Conservation (phyloP, 2,888 invertebrate species). For the Aleiodes alternator region DNA sequence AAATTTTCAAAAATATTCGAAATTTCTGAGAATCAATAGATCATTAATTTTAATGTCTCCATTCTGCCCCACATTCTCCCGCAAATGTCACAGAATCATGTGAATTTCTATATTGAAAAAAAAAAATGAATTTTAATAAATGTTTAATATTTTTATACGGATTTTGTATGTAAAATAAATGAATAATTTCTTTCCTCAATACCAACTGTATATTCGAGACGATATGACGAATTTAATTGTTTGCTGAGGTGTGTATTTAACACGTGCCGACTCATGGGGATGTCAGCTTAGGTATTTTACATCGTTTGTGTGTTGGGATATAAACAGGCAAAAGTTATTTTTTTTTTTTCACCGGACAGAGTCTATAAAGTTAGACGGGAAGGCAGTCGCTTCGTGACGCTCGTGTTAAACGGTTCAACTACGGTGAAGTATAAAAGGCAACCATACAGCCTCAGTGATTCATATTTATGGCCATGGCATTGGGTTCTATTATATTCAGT, state of each 20-base stretch:
- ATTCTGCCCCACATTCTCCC: too few species aligned
- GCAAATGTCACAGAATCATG: too few species aligned
- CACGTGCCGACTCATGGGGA: conserved; percentile 18
- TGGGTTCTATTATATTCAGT: conserved; percentile 48
- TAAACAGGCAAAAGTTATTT: conserved; percentile 47
- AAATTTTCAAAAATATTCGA: too few species aligned
- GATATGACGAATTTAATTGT: too few species aligned
- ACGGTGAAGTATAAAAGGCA: conserved; percentile 42
- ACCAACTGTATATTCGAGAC: too few species aligned
- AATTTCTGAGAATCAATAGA: too few species aligned
- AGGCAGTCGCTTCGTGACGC: conserved; percentile 71
- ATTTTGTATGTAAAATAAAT: conserved; percentile 3
- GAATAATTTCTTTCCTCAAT: too few species aligned
- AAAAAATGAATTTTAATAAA: conserved; percentile 19
- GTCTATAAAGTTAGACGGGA: conserved; percentile 44
- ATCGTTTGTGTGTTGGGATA: conserved; percentile 5
- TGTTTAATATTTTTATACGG: conserved; percentile 32
- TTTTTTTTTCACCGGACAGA: conserved; percentile 45
- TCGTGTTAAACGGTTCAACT: conserved; percentile 67
- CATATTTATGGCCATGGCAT: conserved; percentile 52
- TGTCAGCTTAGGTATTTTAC: background rate
- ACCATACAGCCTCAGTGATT: conserved; percentile 35
- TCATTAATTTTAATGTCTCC: too few species aligned
- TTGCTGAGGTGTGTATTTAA: background rate
- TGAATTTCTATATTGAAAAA: too few species aligned